Conservation (phyloP, 92 coral and sea anemone genomes). For the Zoanthus gigantus region DNA sequence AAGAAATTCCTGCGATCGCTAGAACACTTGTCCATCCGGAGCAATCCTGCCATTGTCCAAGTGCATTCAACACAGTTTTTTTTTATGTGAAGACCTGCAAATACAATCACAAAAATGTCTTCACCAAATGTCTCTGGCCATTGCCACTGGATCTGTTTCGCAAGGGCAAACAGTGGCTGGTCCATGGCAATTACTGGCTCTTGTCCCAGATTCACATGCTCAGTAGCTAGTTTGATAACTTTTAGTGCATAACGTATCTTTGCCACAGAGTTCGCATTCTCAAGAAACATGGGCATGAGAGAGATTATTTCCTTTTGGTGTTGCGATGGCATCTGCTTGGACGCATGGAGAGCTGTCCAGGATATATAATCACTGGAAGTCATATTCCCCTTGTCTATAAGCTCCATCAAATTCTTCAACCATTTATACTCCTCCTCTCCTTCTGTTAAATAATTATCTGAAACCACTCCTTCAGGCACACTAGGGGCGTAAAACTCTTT, state of each 20-base stretch:
- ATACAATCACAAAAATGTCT: conserved; percentile 52
- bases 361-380: no score
- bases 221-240: conserved; percentile 43
- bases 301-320: conserved; percentile 48
- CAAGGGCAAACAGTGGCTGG: conserved; percentile 58
- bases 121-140: conserved; percentile 52
- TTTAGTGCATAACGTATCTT: conserved; percentile 61
- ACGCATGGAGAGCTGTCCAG: no score
- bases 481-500: conserved; percentile 10
- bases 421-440: neutral
- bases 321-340: conserved; percentile 9
- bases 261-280: conserved; percentile 69
- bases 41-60: conserved; percentile 59
- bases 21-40: conserved; percentile 50
- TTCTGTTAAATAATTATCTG: conserved; percentile 1
- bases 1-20: conserved; percentile 37
- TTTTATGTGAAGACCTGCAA: conserved; percentile 63
- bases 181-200: conserved; percentile 45
- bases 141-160: conserved; percentile 36
- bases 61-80: conserved; percentile 48
- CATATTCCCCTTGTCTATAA: no score
- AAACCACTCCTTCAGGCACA: conserved; percentile 7
- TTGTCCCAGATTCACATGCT: conserved; percentile 57
- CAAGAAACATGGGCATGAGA: conserved; percentile 61
- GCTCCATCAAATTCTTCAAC: no score